These are phyloP conservation scores for Lithophane leautieri DNA, from an alignment of 2,888 invertebrate species.

Conservation along the genomic window DNA sequence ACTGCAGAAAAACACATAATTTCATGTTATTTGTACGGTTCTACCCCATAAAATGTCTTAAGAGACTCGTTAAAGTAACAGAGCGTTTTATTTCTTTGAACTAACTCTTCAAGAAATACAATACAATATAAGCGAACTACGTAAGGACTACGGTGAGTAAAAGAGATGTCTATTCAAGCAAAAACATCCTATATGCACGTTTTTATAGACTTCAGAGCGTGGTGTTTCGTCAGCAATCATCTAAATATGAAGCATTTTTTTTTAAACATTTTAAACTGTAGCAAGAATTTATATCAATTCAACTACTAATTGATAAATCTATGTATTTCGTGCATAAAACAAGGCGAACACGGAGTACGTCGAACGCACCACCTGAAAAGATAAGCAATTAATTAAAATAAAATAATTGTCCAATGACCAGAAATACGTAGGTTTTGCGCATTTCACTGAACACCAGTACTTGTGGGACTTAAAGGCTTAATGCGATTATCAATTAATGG, in stretches of 20 bases:
- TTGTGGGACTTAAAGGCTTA: constrained; percentile 51
- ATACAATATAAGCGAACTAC: constrained; percentile 45
- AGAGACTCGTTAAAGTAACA: constrained; percentile 59
- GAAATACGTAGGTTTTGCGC: constrained; percentile 45
- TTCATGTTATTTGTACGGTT: constrained; percentile 29
- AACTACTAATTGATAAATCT: constrained; percentile 16
- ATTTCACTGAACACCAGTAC: constrained; percentile 42
- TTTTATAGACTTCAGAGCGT: not conserved
- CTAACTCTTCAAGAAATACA: constrained; percentile 41
- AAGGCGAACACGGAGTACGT: constrained; percentile 86
- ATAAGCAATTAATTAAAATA: constrained; percentile 48
- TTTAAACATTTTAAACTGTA: not conserved
- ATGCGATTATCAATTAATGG: constrained; percentile 40
- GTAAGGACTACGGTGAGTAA: constrained; percentile 9
- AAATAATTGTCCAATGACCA: constrained; percentile 54
- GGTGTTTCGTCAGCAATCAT: not conserved
- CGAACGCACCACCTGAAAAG: constrained; percentile 80
- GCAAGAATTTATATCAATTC: not conserved
- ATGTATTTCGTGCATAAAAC: constrained; percentile 80
- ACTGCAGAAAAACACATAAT: constrained; percentile 42
- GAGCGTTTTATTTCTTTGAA: constrained; percentile 57
- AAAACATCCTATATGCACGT: constrained; percentile 2
- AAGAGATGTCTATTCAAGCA: not conserved
- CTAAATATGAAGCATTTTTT: not conserved
- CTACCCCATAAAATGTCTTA: constrained; percentile 44